These are phyloP conservation scores for Mormyrus iriodes DNA, from an alignment of 2,113 vertebrate genomes.

Conservation along the genomic window DNA sequence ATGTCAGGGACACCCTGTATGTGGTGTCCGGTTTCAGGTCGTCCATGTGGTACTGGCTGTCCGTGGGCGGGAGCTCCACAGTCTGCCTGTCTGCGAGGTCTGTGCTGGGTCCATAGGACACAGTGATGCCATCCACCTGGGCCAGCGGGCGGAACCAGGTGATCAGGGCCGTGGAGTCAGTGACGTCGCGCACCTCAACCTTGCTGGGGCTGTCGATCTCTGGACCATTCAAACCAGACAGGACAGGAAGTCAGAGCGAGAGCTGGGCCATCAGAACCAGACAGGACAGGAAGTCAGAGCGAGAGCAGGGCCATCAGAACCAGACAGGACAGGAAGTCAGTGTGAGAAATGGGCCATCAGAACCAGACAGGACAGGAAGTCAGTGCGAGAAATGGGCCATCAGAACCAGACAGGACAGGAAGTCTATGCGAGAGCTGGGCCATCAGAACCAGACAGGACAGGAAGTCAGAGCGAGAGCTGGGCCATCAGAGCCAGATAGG, in stretches of 20 bases:
- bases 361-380: too few species aligned
- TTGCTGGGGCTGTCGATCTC: constrained; percentile 86
- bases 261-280: constrained; percentile 47
- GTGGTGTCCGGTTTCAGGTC: constrained; percentile 78
- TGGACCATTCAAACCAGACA: constrained; percentile 38
- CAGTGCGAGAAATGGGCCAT: too few species aligned
- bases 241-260: not conserved
- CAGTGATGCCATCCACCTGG: constrained; percentile 71
- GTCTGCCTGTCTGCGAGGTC: constrained; percentile 64
- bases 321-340: not conserved
- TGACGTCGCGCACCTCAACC: constrained; percentile 83
- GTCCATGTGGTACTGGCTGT: constrained; percentile 83
- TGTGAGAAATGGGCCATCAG: not conserved
- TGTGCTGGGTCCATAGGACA: constrained; percentile 73
- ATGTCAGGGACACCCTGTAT: constrained; percentile 78
- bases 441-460: too few species aligned
- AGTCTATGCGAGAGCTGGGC: too few species aligned
- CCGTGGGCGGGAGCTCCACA: constrained; percentile 72
- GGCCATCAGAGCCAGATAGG: too few species aligned
- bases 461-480: too few species aligned
- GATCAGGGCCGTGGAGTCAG: constrained; percentile 81
- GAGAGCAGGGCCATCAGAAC: constrained; percentile 43
- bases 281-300: not conserved
- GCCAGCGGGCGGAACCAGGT: constrained; percentile 90
- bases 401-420: too few species aligned